A percentile compares a stretch with the other conserved stretches of the same genome.
Evolutionary conservation across 2,113 vertebrate species (phyloP).

Genomic region (Herpailurus yagouaroundi): DNA sequence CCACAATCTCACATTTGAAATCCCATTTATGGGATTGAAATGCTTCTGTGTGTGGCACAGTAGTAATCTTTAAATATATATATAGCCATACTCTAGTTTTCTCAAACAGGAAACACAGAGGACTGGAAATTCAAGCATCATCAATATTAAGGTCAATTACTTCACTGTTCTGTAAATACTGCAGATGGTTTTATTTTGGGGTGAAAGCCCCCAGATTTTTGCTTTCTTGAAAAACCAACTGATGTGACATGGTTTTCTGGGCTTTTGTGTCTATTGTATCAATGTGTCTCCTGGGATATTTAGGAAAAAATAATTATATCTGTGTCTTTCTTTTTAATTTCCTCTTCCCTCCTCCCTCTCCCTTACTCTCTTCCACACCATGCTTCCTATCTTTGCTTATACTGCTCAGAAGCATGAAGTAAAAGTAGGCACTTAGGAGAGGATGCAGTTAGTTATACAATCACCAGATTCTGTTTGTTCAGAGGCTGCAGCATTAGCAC

Average conservation of each 20-base stretch:
- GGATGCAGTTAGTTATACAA: neutral
- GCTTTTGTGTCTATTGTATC: neutral
- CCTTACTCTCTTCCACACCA: no score
- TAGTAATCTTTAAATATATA: neutral
- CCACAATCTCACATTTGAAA: neutral
- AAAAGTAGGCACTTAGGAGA: neutral
- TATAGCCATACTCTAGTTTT: neutral
- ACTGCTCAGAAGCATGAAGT: neutral
- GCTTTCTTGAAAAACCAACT: neutral
- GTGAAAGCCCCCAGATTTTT: neutral
- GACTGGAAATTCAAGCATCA: neutral
- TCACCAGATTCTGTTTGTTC: neutral
- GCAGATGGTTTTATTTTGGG: neutral
- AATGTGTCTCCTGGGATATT: neutral
- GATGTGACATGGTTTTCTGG: neutral
- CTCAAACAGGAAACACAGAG: neutral
- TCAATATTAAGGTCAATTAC: neutral
- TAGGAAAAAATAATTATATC: neutral
- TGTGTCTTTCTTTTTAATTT: neutral
- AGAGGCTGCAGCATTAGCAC: neutral
- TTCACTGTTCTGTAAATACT: neutral
- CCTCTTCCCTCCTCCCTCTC: neutral
- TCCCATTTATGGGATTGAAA: neutral
- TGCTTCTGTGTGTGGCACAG: neutral
- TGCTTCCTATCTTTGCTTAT: neutral